Base-by-base conservation (phyloP, 2,888 invertebrate genomes). In the Scrobipalpa costella region DNA sequence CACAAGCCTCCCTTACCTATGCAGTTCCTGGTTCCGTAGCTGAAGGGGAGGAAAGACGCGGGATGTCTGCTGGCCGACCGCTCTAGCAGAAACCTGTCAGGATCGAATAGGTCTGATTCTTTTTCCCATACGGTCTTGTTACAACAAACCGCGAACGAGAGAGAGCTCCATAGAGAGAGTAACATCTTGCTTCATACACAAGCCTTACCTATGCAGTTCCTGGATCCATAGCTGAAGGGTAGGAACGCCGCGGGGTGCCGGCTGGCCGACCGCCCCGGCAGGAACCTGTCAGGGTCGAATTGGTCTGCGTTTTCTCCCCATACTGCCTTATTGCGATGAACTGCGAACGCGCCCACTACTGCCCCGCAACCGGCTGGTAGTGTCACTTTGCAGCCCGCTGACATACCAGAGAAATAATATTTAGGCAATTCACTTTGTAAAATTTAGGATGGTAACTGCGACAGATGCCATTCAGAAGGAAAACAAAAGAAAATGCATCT, bases 281-380 rank as follows among this genome's bases (percentile, higher is more conserved):
- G 78, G 74, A 94, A 94, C 65, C 94, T 77, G 69, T 94, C 93
- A 0, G 94, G 94, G 68, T 94, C 90, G 72, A 94, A 94, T 49
- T 83, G 84, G 7, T 92, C 82, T 0, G 92, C 93, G 61, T 93
- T 84, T 0, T 92, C 87, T 66, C 93, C 93, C 91, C 93, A 94
- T 19, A 85, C 84, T 13, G 81, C 73, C 55, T 87, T 80, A 60
- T 92, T 90, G 13, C 92, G 84, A 72, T 94, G 94, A 7, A 86
- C 73, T 7, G 84, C 85, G 65, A 90, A 88, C 0, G 91, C 73
- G 0, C 85, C 87, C 0, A 93, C 81, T 1, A 86, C 92, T 0
- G 88, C 84, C 0, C 90, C 84, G 1, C 80, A 72, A 2, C 92
- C 92, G 0, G 85, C 86, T 11, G 92, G 92, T 11, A 92, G 9